Conservation (phyloP, 2,797 vertebrate genomes). For the Agapornis canus region DNA sequence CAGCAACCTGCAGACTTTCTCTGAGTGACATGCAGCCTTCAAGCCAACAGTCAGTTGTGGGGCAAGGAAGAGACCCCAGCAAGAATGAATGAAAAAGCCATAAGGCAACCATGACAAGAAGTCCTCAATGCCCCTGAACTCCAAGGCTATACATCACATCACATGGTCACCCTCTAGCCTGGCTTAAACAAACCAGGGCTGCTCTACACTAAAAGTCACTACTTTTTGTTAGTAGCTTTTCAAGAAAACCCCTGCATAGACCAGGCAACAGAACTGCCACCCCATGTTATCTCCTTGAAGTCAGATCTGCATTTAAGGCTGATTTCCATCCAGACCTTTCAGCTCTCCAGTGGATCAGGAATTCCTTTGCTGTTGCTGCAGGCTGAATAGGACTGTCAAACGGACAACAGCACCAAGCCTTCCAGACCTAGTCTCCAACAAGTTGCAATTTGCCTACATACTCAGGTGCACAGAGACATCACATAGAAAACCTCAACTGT, state of each 20-base stretch:
- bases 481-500: not conserved
- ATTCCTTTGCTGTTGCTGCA: not conserved
- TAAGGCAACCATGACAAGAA: not conserved
- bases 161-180: not conserved
- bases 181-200: not conserved
- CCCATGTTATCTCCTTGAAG: accelerated
- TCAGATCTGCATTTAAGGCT: not conserved
- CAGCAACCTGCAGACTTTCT: not conserved
- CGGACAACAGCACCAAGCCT: not conserved
- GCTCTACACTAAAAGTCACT: not conserved
- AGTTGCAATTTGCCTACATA: not conserved
- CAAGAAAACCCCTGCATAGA: not conserved
- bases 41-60: accelerated
- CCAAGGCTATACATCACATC: not conserved
- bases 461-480: not conserved
- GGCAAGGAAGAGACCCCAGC: not conserved
- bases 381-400: not conserved
- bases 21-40: accelerated
- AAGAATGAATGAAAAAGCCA: not conserved
- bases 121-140: not conserved
- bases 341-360: not conserved
- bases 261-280: not conserved
- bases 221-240: not conserved
- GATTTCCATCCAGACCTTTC: not conserved
- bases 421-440: not conserved